Conservation (phyloP, 2,797 vertebrate genomes). For the Euthynnus affinis region DNA sequence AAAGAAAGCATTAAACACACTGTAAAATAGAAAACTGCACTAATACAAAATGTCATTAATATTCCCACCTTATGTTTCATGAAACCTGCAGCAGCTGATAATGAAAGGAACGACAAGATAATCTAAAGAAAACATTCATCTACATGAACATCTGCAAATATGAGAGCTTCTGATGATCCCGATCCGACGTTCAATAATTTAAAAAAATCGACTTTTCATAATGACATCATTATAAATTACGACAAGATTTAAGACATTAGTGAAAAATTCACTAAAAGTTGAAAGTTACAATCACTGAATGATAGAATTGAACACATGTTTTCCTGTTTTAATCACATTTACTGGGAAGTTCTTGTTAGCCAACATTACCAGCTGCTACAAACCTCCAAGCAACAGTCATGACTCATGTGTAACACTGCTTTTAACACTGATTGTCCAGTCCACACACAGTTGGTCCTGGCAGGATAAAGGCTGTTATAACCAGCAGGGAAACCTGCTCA, state of each 20-base stretch:
- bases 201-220: background rate
- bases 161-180: too few species aligned
- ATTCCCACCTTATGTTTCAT: background rate
- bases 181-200: background rate
- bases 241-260: background rate
- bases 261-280: too few species aligned
- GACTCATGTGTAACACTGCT: background rate
- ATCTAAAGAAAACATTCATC: background rate
- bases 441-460: background rate
- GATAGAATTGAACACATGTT: background rate
- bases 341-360: too few species aligned
- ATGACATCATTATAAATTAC: background rate
- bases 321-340: too few species aligned
- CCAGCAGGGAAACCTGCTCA: background rate
- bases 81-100: slow-evolving; percentile 7
- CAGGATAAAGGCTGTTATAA: too few species aligned
- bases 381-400: background rate
- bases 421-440: background rate
- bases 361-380: slow-evolving; percentile 13
- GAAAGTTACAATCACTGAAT: background rate
- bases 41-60: background rate
- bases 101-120: background rate
- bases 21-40: background rate
- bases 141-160: background rate
- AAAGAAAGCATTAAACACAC: background rate